Evolutionary conservation across 2,113 vertebrate species (phyloP), one percentile per base, ranked within the genome.

Genomic region (Anguilla rostrata): DNA sequence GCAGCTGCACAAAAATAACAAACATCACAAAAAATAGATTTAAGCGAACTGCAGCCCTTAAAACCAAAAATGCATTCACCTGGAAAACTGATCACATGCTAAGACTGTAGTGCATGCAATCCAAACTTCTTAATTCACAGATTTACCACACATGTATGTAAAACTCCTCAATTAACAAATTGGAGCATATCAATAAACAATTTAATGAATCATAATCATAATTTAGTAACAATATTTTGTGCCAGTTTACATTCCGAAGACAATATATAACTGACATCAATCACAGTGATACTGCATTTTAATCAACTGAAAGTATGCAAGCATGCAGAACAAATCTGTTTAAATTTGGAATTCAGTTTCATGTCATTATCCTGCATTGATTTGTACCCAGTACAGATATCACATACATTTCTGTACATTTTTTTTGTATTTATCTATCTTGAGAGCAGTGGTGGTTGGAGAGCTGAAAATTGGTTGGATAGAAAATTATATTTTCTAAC

Each of bases 251-350:
- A 93, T 92, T 94, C 89, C 87, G 46, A 66, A 86, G 81, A 86
- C 78, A 86, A 89, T 87, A 78, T 81, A 83, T 57, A 84, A 84
- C 83, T 86, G 43, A 79, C 18, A 84, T n/a, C 34, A 43, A 89
- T 93, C 93, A 93, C 92, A 94, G 93, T 94, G 91, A 89, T 86
- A 93, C 82, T 41, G 34, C 20, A 39, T 81, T 81, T 87, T 89
- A 83, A 83, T 87, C 83, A 87, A 90, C 84, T 60, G 60, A 88
- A 89, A 92, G 92, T 53, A 12, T 53, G 49, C 49, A 53, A 53
- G 49, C 11, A 14, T 14, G 7, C 49, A 53, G 49, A 12, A 75
- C 9, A 75, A 29, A 75, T 9, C 29, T 75, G 12, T 53, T 75
- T 75, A 20, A 26, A 26, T 66, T 66, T 66, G 49, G 49, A 11